Conservation (phyloP, 1,140 invertebrate species). For the Vollenhovia emeryi region DNA sequence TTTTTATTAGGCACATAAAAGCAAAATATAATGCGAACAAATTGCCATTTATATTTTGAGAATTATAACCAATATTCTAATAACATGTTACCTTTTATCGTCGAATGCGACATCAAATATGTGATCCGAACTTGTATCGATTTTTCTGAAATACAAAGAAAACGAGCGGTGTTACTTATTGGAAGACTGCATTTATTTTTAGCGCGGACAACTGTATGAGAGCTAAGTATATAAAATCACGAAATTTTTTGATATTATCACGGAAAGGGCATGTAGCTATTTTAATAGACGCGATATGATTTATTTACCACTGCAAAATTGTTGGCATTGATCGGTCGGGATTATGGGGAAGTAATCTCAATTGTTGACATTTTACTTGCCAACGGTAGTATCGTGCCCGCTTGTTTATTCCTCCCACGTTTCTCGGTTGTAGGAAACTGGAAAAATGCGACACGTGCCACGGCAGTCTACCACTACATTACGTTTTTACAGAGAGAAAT, state of each 20-base stretch:
- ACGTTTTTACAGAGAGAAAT: not conserved
- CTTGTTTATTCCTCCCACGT: slow-evolving; percentile 33
- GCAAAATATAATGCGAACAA: not conserved
- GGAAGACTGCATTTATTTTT: not conserved
- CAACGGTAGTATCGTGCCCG: not conserved
- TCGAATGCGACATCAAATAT: slow-evolving; percentile 42
- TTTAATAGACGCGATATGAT: not conserved
- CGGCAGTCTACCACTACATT: not conserved
- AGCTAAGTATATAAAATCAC: not conserved
- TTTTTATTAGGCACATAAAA: not conserved
- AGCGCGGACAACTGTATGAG: not conserved
- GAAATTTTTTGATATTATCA: not conserved
- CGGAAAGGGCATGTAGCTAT: not conserved
- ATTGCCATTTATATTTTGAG: not conserved
- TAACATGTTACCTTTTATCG: slow-evolving; percentile 60
- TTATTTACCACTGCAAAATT: not conserved
- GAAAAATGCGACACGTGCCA: not conserved
- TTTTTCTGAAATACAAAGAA: slow-evolving; percentile 59
- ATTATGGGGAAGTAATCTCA: slow-evolving; percentile 5
- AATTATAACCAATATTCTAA: slow-evolving; percentile 7
- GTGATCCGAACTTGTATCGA: slow-evolving; percentile 25
- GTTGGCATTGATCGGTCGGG: not conserved
- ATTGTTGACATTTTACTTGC: slow-evolving; percentile 34
- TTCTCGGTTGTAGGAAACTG: not conserved
- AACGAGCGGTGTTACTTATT: not conserved